A percentile compares a stretch with the other conserved stretches of the same genome.
Evolutionary conservation across 2,113 vertebrate species (phyloP).

Genomic region (Macquaria ambigua): DNA sequence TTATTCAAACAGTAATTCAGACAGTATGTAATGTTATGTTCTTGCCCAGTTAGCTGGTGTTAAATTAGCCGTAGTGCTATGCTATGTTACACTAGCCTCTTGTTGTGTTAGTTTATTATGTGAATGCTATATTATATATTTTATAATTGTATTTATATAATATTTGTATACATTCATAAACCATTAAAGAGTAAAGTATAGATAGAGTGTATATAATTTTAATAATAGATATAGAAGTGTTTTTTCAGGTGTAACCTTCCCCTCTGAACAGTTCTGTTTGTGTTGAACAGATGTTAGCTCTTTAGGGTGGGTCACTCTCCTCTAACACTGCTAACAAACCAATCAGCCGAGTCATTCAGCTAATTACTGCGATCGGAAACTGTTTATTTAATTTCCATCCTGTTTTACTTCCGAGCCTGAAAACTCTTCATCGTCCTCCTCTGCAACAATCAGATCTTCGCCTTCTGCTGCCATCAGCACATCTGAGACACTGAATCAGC

Average conservation of each 20-base stretch:
- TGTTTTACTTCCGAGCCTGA: constrained; percentile 25
- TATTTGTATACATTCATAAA: too few species aligned
- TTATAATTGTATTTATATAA: too few species aligned
- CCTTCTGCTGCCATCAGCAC: constrained; percentile 37
- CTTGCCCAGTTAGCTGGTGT: too few species aligned
- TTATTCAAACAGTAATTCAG: background rate
- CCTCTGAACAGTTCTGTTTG: background rate
- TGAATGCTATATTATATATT: too few species aligned
- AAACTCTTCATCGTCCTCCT: background rate
- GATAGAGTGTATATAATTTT: too few species aligned
- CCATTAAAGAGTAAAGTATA: too few species aligned
- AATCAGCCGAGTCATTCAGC: constrained; percentile 28
- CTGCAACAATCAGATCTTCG: constrained; percentile 17
- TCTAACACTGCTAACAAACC: constrained; percentile 2
- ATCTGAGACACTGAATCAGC: background rate
- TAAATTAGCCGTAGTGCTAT: too few species aligned
- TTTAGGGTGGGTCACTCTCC: background rate
- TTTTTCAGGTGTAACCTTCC: background rate
- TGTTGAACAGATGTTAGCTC: background rate
- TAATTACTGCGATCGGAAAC: constrained; percentile 34
- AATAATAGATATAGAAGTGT: background rate
- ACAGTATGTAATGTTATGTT: too few species aligned
- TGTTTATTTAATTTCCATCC: constrained; percentile 34
- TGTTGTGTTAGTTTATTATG: too few species aligned
- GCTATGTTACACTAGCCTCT: too few species aligned